Base-by-base conservation (phyloP, 1,140 invertebrate species). In the Drosophila teissieri region DNA sequence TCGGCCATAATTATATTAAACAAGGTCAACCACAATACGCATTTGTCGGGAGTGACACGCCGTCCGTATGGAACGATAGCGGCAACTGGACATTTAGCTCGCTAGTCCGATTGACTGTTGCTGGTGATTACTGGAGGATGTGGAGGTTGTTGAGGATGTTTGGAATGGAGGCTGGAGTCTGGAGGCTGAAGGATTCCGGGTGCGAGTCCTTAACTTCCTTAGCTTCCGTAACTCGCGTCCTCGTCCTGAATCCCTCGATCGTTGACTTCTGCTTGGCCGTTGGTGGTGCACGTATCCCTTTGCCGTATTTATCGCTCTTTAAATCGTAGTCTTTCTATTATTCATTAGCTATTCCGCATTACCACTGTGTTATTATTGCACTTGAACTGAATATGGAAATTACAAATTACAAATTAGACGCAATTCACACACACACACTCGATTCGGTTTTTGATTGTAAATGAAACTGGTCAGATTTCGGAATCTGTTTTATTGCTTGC, bases 1-100 rank as follows among this genome's bases (percentile, higher is more conserved):
- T 92, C 89, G 91, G 91, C 91, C 91, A 92, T 92, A 92, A 91
- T 92, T 91, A 91, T 91, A 83, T 92, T 92, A 92, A 80, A 92
- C 91, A 92, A 91, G 79, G 83, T 91, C 88, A 80, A 91, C 91
- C 81, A 80, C 82, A 91, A 92, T 91, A 91, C 90, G 80, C 91
- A 92, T 92, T 92, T 92, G 90, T 92, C 89, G 78, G 74, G 76
- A 90, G 80, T 91, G 88, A 90, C 86, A 90, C 82, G 81, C 90
- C 80, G 91, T 90, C 78, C 85, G 82, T 91, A 92, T 91, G 81
- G 85, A 78, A 88, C 84, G 78, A 80, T 69, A 73, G 78, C 84
- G 79, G 83, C 83, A 88, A 76, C 69, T 78, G 75, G 69, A 86
- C 82, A 86, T 86, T 88, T 88, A 86, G 61, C 74, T 76, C 53